A percentile compares a stretch with the other conserved stretches of the same genome.
Conservation (phyloP, 2,113 vertebrate genomes). For the Hyla sarda region DNA sequence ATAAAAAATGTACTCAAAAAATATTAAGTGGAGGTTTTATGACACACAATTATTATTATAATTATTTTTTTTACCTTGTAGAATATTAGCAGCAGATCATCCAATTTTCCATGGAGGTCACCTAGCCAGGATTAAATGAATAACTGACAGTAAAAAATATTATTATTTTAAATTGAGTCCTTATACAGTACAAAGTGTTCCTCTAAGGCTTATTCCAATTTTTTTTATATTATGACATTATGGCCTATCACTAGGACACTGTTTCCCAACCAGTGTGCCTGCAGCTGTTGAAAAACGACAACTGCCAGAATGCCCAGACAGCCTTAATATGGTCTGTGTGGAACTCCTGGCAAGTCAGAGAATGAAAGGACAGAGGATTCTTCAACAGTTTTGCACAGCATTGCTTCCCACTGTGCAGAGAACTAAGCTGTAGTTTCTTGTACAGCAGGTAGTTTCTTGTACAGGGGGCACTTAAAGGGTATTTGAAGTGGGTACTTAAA, state of each 20-base stretch:
- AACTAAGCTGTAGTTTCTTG: no score
- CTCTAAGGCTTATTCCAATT: neutral
- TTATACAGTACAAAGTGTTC: neutral
- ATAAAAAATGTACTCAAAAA: neutral
- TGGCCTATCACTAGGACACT: neutral
- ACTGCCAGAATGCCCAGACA: no score
- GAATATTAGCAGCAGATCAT: constrained; percentile 95
- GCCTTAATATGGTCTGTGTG: neutral
- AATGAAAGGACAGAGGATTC: neutral
- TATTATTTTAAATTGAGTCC: neutral
- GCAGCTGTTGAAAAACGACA: no score
- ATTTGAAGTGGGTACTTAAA: no score
- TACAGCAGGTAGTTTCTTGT: no score
- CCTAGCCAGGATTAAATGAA: constrained; percentile 71
- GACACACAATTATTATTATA: neutral
- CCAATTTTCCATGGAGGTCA: constrained; percentile 92
- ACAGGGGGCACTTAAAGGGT: no score
- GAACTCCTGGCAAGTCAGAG: neutral
- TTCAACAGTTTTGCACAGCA: neutral
- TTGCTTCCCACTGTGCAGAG: no score
- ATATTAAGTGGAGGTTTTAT: no score
- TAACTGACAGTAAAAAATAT: neutral
- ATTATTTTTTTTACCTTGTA: constrained; percentile 83
- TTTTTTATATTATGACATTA: neutral
- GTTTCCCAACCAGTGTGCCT: no score